Conservation (phyloP, 2,113 vertebrate genomes). For the Alligator sinensis region DNA sequence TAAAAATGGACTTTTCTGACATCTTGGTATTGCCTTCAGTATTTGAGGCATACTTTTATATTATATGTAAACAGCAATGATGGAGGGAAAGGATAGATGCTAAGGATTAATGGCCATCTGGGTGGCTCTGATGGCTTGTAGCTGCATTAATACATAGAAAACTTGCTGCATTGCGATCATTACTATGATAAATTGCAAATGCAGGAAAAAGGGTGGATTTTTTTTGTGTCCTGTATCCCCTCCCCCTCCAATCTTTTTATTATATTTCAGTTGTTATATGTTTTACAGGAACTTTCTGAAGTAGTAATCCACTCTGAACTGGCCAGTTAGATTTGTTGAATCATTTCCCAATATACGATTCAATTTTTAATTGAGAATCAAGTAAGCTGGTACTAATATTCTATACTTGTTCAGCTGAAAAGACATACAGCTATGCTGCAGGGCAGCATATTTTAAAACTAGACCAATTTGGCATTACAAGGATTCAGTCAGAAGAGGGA, state of each 20-base stretch:
- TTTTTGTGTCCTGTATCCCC: background rate
- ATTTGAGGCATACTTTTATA: constrained; percentile 11
- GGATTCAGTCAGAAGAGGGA: background rate
- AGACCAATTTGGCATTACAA: background rate
- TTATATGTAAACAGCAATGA: background rate
- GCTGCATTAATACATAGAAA: background rate
- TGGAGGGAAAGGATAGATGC: background rate
- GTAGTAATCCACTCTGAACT: background rate
- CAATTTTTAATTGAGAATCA: background rate
- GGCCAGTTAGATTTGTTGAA: background rate
- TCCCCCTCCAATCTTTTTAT: background rate
- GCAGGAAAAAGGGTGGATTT: background rate
- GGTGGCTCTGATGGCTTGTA: background rate
- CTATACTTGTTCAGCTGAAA: background rate
- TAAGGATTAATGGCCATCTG: background rate
- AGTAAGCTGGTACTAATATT: accelerated
- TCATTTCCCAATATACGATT: accelerated
- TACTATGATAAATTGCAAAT: background rate
- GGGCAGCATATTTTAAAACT: background rate
- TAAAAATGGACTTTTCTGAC: constrained; percentile 2
- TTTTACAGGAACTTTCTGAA: accelerated
- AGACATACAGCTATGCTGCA: background rate
- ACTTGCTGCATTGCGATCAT: background rate
- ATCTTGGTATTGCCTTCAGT: background rate
- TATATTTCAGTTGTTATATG: background rate